Evolutionary conservation across 2,113 vertebrate species (phyloP).

Genomic region (Misgurnus mizolepis): DNA sequence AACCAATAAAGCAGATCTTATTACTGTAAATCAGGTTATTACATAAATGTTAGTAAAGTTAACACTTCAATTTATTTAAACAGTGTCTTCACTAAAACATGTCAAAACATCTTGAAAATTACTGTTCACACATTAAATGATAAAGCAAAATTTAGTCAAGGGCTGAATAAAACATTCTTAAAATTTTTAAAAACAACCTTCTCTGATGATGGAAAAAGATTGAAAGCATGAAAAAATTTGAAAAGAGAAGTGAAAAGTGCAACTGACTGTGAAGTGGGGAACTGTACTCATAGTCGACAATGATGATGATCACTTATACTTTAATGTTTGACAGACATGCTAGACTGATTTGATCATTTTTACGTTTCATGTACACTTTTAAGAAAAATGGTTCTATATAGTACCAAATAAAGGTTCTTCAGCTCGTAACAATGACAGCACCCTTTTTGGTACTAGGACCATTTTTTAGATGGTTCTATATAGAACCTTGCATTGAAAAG

Average conservation of each 20-base stretch:
- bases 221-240: slow-evolving; percentile 9
- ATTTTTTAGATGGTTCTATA: too few relatives aligned
- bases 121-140: neutral
- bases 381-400: too few relatives aligned
- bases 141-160: neutral
- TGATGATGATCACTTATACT: too few relatives aligned
- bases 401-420: too few relatives aligned
- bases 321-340: too few relatives aligned
- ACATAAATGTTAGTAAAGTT: slow-evolving; percentile 43
- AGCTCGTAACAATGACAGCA: too few relatives aligned
- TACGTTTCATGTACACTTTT: too few relatives aligned
- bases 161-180: neutral
- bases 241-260: slow-evolving; percentile 21
- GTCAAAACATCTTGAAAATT: neutral
- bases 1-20: slow-evolving; percentile 41
- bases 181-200: neutral
- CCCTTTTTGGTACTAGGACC: too few relatives aligned
- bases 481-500: too few relatives aligned
- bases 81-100: slow-evolving; percentile 25
- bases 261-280: neutral
- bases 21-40: slow-evolving; percentile 36
- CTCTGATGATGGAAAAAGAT: neutral
- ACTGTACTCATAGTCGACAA: neutral
- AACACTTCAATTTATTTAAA: slow-evolving; percentile 18
- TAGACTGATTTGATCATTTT: too few relatives aligned